phyloP scores from a whole-genome alignment of 2,113 vertebrate species.

The Myiopsitta monachus region DNA sequence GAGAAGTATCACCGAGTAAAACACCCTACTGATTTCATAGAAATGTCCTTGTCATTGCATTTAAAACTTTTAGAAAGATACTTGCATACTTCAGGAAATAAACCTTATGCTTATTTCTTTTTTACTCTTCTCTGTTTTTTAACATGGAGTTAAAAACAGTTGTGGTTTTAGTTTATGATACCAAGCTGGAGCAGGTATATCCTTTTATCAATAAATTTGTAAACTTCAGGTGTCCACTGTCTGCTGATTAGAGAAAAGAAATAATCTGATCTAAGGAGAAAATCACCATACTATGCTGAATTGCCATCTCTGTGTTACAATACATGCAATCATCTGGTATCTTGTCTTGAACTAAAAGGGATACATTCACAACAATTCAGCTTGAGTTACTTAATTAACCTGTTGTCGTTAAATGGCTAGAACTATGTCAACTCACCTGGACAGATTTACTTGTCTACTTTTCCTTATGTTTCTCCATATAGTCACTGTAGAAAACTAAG shows the following conservation, averaged over 20 bases:
- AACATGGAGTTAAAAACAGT: background rate
- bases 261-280: background rate
- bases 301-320: background rate
- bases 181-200: background rate
- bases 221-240: background rate
- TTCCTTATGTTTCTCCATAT: background rate
- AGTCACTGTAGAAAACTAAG: background rate
- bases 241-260: background rate
- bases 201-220: background rate
- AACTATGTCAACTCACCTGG: background rate
- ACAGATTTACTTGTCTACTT: background rate
- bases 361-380: background rate
- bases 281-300: background rate
- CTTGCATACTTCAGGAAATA: background rate
- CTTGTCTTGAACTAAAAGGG: background rate
- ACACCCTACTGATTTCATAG: background rate
- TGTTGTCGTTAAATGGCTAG: background rate
- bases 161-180: background rate
- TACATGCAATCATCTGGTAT: background rate
- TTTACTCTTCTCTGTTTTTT: fast-evolving
- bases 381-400: background rate
- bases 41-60: background rate
- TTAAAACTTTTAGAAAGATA: background rate
- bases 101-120: background rate
- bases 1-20: background rate